A percentile compares a stretch with the other conserved stretches of the same genome.
Conservation (phyloP, 2,113 vertebrate species). For the Zosterops pallidus region DNA sequence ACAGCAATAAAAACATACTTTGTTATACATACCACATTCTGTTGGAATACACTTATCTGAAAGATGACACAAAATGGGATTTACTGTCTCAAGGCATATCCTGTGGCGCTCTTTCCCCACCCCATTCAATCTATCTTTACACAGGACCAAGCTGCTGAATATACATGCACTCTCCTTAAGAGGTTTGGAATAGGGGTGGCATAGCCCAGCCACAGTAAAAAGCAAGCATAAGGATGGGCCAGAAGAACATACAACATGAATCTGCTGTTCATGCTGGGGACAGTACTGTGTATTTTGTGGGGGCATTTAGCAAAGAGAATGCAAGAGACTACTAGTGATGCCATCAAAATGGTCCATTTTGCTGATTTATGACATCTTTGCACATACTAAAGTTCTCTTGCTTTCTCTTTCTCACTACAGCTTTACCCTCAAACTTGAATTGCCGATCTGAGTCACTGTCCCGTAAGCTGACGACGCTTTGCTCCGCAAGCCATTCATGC, state of each 20-base stretch:
- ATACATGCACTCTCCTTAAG: neutral
- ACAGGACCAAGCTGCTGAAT: neutral
- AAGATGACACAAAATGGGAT: neutral
- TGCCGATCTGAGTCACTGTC: slow-evolving; percentile 73
- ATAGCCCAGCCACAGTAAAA: neutral
- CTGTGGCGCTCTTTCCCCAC: neutral
- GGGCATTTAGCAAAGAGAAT: slow-evolving; percentile 24
- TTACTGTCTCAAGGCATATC: neutral
- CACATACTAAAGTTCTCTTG: neutral
- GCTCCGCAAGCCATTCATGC: slow-evolving; percentile 69
- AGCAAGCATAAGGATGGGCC: neutral
- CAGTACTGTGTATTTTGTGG: neutral
- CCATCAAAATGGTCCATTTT: slow-evolving; percentile 38
- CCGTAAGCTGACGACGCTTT: slow-evolving; percentile 65
- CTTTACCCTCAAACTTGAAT: slow-evolving; percentile 73
- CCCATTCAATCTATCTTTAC: neutral
- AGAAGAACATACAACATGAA: neutral
- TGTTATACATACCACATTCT: neutral
- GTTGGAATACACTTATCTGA: neutral
- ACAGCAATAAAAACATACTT: neutral
- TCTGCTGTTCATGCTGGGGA: slow-evolving; percentile 46
- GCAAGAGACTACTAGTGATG: slow-evolving; percentile 37
- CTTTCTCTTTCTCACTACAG: slow-evolving; percentile 45
- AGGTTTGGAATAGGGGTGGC: neutral
- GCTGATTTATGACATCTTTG: slow-evolving; percentile 35